Evolutionary conservation across 2,888 invertebrate species (phyloP).

Genomic region (Sialis lutaria): DNA sequence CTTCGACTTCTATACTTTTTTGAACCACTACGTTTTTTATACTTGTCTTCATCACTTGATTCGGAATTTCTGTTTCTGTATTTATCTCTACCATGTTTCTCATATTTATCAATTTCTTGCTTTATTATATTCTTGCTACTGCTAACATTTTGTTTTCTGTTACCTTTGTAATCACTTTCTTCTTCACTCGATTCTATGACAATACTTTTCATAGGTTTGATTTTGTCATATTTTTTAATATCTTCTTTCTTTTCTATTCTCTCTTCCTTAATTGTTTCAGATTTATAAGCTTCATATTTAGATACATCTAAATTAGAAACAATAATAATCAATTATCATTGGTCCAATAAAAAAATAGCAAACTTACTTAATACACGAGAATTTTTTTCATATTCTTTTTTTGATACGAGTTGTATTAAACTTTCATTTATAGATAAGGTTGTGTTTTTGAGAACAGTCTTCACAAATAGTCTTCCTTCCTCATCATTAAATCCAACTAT

Average conservation of each 20-base stretch:
- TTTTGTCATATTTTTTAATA: neutral
- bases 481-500: conserved; percentile 72
- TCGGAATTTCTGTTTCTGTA: neutral
- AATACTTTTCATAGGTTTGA: too few species aligned
- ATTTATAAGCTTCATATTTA: conserved; percentile 47
- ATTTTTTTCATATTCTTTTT: conserved; percentile 62
- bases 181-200: too few species aligned
- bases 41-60: neutral
- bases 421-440: conserved; percentile 60
- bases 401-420: conserved; percentile 57
- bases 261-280: conserved; percentile 15
- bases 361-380: conserved; percentile 78
- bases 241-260: conserved; percentile 13
- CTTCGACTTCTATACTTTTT: neutral
- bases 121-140: too few species aligned
- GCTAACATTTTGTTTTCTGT: too few species aligned
- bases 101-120: neutral
- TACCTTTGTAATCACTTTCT: too few species aligned
- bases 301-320: conserved; percentile 39
- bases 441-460: conserved; percentile 48
- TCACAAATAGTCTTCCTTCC: conserved; percentile 58
- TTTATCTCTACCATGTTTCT: neutral
- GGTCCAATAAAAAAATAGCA: neutral
- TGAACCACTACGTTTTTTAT: neutral
- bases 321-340: neutral